phyloP scores from a whole-genome alignment of 2,113 vertebrate species.

The Rhinogobius similis region DNA sequence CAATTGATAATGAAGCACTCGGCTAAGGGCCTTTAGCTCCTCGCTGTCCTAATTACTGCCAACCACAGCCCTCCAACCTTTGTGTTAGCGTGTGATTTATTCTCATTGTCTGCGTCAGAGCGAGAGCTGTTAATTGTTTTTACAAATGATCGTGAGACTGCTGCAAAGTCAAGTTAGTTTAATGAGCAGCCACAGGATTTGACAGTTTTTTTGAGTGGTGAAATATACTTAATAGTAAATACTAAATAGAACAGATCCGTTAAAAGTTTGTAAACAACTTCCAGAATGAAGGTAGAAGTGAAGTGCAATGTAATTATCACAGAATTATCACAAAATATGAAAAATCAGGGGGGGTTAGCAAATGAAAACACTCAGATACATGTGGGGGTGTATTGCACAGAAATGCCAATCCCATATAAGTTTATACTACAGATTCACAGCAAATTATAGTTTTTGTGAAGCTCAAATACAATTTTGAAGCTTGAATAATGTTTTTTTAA shows the following conservation, averaged over 20 bases:
- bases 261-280: no score
- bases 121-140: constrained; percentile 89
- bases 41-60: constrained; percentile 88
- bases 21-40: constrained; percentile 80
- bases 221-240: neutral
- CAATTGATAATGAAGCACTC: constrained; percentile 82
- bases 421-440: no score
- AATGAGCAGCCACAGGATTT: constrained; percentile 77
- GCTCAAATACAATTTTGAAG: no score
- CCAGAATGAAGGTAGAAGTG: no score
- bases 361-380: no score
- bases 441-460: no score
- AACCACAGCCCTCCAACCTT: constrained; percentile 80
- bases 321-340: no score
- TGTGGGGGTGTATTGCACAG: no score
- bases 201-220: constrained; percentile 59
- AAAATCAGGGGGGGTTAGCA: no score
- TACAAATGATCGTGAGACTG: constrained; percentile 88
- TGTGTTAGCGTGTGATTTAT: constrained; percentile 97
- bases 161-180: constrained; percentile 81
- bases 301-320: no score
- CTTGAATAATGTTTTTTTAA: no score
- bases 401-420: no score
- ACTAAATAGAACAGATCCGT: neutral
- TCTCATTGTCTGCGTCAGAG: constrained; percentile 84